phyloP scores from a whole-genome alignment of 2,888 invertebrate genomes.

The Cryptocephalus moraei region DNA sequence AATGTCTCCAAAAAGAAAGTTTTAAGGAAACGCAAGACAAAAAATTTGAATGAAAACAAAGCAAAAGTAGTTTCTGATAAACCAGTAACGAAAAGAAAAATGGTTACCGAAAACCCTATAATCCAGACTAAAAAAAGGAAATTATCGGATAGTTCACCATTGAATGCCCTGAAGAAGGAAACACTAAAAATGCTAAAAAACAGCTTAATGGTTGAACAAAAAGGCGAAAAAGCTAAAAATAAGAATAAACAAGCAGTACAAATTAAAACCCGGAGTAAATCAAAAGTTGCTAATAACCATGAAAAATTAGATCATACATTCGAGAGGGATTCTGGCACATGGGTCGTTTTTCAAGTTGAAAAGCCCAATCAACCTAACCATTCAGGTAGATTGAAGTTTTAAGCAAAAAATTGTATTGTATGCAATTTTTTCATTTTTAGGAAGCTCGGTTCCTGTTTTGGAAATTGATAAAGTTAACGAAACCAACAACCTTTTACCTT shows the following conservation, averaged over 20 bases:
- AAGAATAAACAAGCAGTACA: not conserved
- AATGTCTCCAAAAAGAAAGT: not conserved
- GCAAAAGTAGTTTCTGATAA: not conserved
- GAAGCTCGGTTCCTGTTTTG: not conserved
- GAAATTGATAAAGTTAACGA: not conserved
- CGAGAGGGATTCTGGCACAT: slow-evolving; percentile 31
- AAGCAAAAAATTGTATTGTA: not conserved
- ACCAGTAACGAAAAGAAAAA: slow-evolving; percentile 1
- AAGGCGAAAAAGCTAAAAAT: not conserved
- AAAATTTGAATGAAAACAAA: not conserved
- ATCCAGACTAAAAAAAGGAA: too few species aligned
- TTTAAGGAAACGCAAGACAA: slow-evolving; percentile 3
- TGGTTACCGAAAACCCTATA: too few species aligned
- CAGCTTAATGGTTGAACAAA: too few species aligned
- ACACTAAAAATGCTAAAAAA: too few species aligned
- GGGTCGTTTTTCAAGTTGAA: slow-evolving; percentile 19
- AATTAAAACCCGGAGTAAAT: too few species aligned
- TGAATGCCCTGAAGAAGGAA: too few species aligned
- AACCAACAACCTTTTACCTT: too few species aligned
- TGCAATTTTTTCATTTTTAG: not conserved
- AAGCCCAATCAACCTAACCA: not conserved
- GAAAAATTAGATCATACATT: slow-evolving; percentile 21
- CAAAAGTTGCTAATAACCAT: not conserved
- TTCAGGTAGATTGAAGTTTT: too few species aligned
- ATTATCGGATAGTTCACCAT: too few species aligned